Evolutionary conservation across 1,140 invertebrate species (phyloP).

Genomic region (Palaemon carinicauda): DNA sequence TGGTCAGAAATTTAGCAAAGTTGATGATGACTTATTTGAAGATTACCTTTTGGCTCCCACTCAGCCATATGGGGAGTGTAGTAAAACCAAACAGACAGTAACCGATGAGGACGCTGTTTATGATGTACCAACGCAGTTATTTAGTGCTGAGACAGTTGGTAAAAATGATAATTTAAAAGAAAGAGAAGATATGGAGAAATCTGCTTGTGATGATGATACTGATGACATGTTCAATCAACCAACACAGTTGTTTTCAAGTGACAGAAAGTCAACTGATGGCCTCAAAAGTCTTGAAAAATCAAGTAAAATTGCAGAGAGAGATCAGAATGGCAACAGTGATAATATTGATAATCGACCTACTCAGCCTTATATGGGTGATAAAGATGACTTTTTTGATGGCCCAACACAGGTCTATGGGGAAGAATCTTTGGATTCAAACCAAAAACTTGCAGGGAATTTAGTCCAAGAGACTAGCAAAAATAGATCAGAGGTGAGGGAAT

Average conservation of each 20-base stretch:
- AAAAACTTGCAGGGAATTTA: no score
- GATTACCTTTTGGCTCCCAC: background rate
- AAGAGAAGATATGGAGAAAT: background rate
- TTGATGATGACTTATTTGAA: background rate
- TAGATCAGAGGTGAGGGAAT: no score
- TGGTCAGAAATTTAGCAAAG: background rate
- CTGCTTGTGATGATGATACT: background rate
- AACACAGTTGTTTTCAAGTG: background rate
- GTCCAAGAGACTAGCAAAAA: no score
- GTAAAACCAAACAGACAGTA: background rate
- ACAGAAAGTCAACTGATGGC: background rate
- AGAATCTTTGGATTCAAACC: background rate
- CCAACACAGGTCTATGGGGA: background rate
- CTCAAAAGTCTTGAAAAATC: background rate
- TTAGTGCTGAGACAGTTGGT: background rate
- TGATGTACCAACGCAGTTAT: slow-evolving; percentile 9
- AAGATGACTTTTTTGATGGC: background rate
- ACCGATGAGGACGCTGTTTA: background rate
- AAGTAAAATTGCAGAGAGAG: background rate
- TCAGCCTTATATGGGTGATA: background rate
- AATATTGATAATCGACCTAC: slow-evolving; percentile 21
- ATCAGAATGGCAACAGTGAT: background rate
- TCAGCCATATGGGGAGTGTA: background rate
- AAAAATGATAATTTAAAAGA: background rate
- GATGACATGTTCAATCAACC: slow-evolving; percentile 16